Percentiles rank a stretch among this genome's conserved stretches.
phyloP scores from a whole-genome alignment of 2,888 invertebrate genomes.

The Chymomyza amoena region DNA sequence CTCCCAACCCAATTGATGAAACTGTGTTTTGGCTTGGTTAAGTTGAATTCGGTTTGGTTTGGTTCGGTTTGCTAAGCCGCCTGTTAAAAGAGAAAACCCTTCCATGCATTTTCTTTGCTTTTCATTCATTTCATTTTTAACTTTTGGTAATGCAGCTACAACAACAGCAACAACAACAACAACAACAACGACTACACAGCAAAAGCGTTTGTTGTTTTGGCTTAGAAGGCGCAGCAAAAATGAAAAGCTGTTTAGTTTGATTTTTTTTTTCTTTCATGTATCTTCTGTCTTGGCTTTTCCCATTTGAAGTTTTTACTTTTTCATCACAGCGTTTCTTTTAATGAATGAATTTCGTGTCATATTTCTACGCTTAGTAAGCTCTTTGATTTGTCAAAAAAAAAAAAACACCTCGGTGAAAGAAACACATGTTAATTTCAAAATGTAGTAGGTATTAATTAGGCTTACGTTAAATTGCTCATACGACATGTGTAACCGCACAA shows the following conservation, averaged over 20 bases:
- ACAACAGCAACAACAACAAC: constrained; percentile 15
- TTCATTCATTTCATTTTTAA: constrained; percentile 24
- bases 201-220: constrained; percentile 15
- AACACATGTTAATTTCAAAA: constrained; percentile 61
- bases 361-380: constrained; percentile 63
- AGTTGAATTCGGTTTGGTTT: neutral
- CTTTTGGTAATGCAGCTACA: constrained; percentile 36
- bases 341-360: constrained; percentile 61
- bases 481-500: constrained; percentile 47
- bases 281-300: constrained; percentile 16
- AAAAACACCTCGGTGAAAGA: constrained; percentile 14
- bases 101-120: constrained; percentile 26
- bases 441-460: constrained; percentile 38
- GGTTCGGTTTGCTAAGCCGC: constrained; percentile 20
- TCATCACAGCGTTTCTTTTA: constrained; percentile 23
- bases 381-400: constrained; percentile 55
- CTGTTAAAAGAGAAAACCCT: constrained; percentile 8
- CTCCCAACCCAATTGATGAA: constrained; percentile 49
- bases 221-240: constrained; percentile 36
- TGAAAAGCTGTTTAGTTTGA: constrained; percentile 46
- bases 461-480: constrained; percentile 44
- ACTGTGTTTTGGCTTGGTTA: constrained; percentile 33
- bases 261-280: constrained; percentile 14
- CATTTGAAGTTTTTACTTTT: neutral
- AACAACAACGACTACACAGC: constrained; percentile 14